Evolutionary conservation across 1,140 invertebrate genomes (phyloP), one percentile per base, ranked within the genome.

Genomic region (Cydia splendana): DNA sequence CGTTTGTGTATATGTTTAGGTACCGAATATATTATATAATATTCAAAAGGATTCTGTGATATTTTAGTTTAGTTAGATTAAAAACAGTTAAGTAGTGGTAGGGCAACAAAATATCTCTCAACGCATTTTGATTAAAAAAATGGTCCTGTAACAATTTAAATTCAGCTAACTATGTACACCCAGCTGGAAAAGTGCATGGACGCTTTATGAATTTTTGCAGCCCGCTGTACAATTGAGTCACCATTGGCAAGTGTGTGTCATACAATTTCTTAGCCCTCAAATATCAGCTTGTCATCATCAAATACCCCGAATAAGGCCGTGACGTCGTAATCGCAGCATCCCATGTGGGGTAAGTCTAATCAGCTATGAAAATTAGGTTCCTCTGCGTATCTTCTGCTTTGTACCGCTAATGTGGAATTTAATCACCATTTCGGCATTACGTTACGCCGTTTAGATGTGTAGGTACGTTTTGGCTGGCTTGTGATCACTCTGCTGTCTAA

Each of bases 351-450:
- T 86, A 84, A 86, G 84, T 88, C 90, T 93, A 93, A 93, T 93
- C 91, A 93, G 90, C 89, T 91, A 93, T 93, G 90, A 93, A 93
- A 93, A 93, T 93, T 93, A 91, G 91, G 91, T 91, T 93, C 90
- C 90, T 87, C 85, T 84, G 81, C 85, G 84, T 87, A 87, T 93
- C 88, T 90, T 85, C 87, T 88, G 88, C 89, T 90, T 91, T 92
- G 89, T 91, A 85, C 85, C 83, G 85, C 75, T 88, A 88, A 86
- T 85, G 87, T 80, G 79, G 90, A 91, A 91, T 92, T 91, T 92
- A 92, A 92, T 92, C 91, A 92, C 87, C 87, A 92, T 91, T 91
- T 86, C 87, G 83, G 91, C 91, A 90, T 92, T 87, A 82, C 85
- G 82, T 87, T 86, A 85, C 81, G 73, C 62, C 82, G 80, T 79